These are phyloP conservation scores for Lamprologus callipterus DNA, from an alignment of 2,113 vertebrate species.

Conservation along the genomic window DNA sequence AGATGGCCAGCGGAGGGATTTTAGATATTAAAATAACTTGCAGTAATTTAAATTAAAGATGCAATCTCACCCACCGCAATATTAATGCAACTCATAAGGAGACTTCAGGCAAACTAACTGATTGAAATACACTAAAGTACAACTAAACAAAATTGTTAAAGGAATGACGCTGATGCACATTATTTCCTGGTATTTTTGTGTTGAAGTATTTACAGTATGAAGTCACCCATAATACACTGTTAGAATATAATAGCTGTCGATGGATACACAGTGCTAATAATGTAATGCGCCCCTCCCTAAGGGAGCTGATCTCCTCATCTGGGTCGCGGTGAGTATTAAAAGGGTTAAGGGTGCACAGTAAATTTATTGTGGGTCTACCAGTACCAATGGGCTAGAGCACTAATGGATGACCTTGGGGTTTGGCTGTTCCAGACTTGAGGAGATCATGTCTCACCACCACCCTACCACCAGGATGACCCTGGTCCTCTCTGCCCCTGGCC, in stretches of 20 bases:
- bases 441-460: conserved; percentile 96
- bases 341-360: conserved; percentile 94
- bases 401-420: conserved; percentile 99
- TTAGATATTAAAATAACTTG: conserved; percentile 56
- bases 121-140: conserved; percentile 3
- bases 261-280: conserved; percentile 73
- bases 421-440: conserved; percentile 83
- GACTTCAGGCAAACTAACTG: conserved; percentile 5
- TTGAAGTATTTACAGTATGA: conserved; percentile 64
- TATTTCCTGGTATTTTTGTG: conserved; percentile 18
- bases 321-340: conserved; percentile 81
- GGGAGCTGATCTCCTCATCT: conserved; percentile 80
- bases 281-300: conserved; percentile 73
- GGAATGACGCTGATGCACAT: neutral
- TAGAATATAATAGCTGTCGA: conserved; percentile 69
- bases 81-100: conserved; percentile 21
- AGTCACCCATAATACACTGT: conserved; percentile 48
- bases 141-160: conserved; percentile 7
- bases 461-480: conserved; percentile 84
- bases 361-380: conserved; percentile 87
- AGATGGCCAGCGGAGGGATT: conserved; percentile 36
- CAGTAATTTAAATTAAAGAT: conserved; percentile 67
- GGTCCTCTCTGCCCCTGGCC: conserved; percentile 77
- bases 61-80: conserved; percentile 50
- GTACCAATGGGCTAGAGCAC: conserved; percentile 84